phyloP scores from a whole-genome alignment of 2,888 invertebrate genomes.

The Nephrocerus scutellatus region DNA sequence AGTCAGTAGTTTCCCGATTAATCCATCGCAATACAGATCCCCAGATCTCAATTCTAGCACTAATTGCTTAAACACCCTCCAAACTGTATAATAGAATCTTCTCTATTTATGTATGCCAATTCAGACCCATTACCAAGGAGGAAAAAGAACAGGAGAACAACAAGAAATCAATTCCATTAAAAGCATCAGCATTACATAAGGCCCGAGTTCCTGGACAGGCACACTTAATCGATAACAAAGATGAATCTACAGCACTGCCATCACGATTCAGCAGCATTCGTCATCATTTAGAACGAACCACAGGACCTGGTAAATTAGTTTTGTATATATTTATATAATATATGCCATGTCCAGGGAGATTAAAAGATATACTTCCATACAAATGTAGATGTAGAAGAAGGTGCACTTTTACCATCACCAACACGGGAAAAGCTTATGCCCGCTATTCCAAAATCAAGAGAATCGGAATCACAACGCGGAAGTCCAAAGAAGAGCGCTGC shows the following conservation, averaged over 20 bases:
- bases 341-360: too few relatives aligned
- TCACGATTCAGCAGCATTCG: slow-evolving; percentile 55
- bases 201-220: slow-evolving; percentile 52
- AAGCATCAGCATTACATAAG: slow-evolving; percentile 36
- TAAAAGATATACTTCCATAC: too few relatives aligned
- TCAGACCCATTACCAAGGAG: slow-evolving; percentile 72
- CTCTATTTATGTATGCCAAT: slow-evolving; percentile 8
- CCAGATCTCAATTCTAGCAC: not conserved
- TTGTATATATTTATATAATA: too few relatives aligned
- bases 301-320: slow-evolving; percentile 55
- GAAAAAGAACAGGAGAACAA: slow-evolving; percentile 81
- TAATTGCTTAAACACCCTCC: not conserved
- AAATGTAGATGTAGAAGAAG: slow-evolving; percentile 52
- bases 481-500: slow-evolving; percentile 48
- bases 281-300: slow-evolving; percentile 65
- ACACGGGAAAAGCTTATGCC: slow-evolving; percentile 67
- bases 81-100: not conserved
- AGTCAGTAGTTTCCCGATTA: not conserved
- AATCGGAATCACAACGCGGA: slow-evolving; percentile 46
- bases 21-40: not conserved
- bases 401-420: slow-evolving; percentile 61
- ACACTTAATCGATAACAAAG: slow-evolving; percentile 52
- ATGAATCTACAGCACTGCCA: slow-evolving; percentile 45
- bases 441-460: slow-evolving; percentile 50
- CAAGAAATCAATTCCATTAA: slow-evolving; percentile 69